Base-by-base conservation (phyloP, 2,113 vertebrate genomes). In the Nothoprocta pentlandii region DNA sequence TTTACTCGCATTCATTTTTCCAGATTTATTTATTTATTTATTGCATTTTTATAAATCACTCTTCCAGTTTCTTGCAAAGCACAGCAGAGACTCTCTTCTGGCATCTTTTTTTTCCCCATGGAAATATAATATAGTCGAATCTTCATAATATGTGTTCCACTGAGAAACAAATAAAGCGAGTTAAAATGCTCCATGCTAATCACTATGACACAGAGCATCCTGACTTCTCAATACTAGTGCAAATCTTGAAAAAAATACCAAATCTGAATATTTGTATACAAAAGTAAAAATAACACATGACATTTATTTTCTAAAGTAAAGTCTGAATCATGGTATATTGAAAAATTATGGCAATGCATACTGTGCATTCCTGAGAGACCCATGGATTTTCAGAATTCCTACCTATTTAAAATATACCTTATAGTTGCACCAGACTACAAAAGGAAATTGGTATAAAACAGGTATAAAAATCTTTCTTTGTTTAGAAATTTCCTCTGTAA, bases 1-100 rank as follows among this genome's bases (percentile, higher is more conserved):
- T 94, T 93, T 80, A 85, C 87, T 91, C 28, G 71, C 91, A 94
- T 87, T 80, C 75, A 77, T 91, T 89, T 82, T 63, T 74, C 56
- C 8, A 12, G 5, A 22, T 19, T 94, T 96, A 95, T 96, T 96
- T 93, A 95, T 96, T 96, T 95, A 92, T 96, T 96, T 95, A 63
- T 20, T 46, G 76, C 53, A 84, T 90, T 89, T 34, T n/a, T 59
- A 85, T 36, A 67, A 96, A 83, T 63, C 39, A 12, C 30, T 68
- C 22, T 20, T 39, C 41, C 34, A 7, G 39, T 19, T 86, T 28
- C 89, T 84, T 44, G 15, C 66, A 67, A 62, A 86, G 46, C 77
- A 64, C 2, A 47, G 1, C 56, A 88, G n/a, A 90, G 94, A 56
- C 3, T 54, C 16, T 28, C 61, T 46, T 87, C 30, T 1, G 76